These are phyloP conservation scores for Halcyon leucocephala DNA, from an alignment of 2,797 vertebrate genomes.

Conservation along the genomic window DNA sequence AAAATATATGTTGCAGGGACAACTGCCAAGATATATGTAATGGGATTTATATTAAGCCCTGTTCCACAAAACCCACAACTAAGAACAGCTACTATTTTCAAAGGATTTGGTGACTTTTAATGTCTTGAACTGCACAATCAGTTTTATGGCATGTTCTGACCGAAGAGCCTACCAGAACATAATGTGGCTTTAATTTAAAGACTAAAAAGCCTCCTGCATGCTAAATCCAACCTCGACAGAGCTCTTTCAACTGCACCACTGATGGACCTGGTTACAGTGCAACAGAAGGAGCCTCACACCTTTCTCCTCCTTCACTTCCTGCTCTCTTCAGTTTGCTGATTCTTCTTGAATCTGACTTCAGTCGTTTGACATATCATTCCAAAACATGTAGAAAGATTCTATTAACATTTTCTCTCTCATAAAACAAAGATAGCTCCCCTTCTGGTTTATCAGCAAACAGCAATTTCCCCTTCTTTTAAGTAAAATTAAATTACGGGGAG, in stretches of 20 bases:
- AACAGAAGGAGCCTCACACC: neutral
- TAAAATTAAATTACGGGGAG: slow-evolving; percentile 13
- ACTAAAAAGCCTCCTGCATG: neutral
- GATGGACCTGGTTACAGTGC: neutral
- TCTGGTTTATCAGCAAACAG: slow-evolving; percentile 30
- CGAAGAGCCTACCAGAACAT: neutral
- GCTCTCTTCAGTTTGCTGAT: neutral
- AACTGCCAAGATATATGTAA: neutral
- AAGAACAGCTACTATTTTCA: neutral
- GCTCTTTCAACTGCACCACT: neutral
- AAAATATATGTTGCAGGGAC: neutral
- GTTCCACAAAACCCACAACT: neutral
- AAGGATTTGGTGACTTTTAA: neutral
- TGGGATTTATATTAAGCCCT: slow-evolving; percentile 1
- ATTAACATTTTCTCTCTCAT: slow-evolving; percentile 37
- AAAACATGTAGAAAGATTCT: neutral
- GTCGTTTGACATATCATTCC: neutral
- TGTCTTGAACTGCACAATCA: neutral
- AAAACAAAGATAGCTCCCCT: slow-evolving; percentile 44
- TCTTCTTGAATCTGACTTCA: slow-evolving; percentile 8
- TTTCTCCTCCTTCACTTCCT: neutral
- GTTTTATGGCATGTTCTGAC: neutral
- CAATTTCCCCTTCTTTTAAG: neutral
- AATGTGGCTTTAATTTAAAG: neutral
- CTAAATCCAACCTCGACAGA: neutral